Evolutionary conservation across 1,140 invertebrate species (phyloP), one percentile per base, ranked within the genome.

Genomic region (Oryzaephilus surinamensis): DNA sequence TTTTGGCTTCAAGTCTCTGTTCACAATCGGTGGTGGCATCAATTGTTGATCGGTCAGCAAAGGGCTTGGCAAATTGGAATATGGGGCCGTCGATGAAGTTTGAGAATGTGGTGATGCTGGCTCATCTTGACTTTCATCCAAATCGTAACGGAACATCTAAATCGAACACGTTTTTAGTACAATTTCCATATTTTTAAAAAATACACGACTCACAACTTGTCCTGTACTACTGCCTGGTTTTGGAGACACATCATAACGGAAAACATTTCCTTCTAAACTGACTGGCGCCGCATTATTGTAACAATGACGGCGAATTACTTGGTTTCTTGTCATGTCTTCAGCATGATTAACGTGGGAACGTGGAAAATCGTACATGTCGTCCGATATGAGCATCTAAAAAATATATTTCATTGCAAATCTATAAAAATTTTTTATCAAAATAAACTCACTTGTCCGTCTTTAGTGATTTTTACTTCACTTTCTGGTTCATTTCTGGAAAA

Each of bases 1-100:
- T 48, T 69, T 75, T 11, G 87, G 87, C 58, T 92, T 92, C 2
- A 90, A 64, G 27, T 76, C 77, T 8, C 86, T 67, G 55, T 90
- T 80, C 17, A 88, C 79, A 6, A 70, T 67, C 3, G 84, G 84
- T 6, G 84, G 82, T 26, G 64, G 62, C 50, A 70, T 62, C 31
- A 66, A 57, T 52, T 70, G 57, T 6, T 17, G 19, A 11, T 41
- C 35, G 4, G 5, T 36, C 2, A 64, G 54, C 13, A 70, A 52
- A 2, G 74, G 71, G 57, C 70, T 74, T 8, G 72, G 67, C 13
- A 75, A 55, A 59, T 74, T 76, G 1, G 70, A 76, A 44, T 77
- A 73, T 2, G 69, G 62, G 13, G 66, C 66, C 1, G 67, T 65
- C 1, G 65, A 61, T 11, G 62, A 64, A 38, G 54, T 64, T 34